Evolutionary conservation across 2,113 vertebrate genomes (phyloP).

Genomic region (Onychorhynchus coronatus): DNA sequence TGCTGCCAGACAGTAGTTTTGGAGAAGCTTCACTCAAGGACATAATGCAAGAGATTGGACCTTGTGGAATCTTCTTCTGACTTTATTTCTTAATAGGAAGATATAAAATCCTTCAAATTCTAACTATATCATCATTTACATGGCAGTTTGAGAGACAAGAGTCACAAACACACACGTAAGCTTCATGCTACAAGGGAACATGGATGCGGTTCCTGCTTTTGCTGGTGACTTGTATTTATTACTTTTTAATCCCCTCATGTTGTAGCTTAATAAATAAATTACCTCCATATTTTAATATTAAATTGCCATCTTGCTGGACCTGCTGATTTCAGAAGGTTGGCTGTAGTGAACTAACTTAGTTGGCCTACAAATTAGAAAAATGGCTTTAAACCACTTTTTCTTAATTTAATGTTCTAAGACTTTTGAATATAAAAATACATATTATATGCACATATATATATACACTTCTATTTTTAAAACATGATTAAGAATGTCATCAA

Average conservation of each 20-base stretch:
- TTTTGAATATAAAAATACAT: neutral
- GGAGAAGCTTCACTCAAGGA: neutral
- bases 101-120: neutral
- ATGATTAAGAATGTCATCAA: neutral
- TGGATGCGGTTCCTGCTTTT: neutral
- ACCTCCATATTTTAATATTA: neutral
- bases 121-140: neutral
- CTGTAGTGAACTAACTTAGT: neutral
- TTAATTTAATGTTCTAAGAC: neutral
- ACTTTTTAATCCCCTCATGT: neutral
- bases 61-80: neutral
- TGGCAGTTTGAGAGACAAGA: neutral
- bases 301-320: neutral
- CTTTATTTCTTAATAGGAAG: neutral
- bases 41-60: neutral
- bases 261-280: neutral
- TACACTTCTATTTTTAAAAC: neutral
- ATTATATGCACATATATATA: neutral
- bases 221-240: neutral
- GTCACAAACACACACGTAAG: rapidly evolving
- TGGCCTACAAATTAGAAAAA: neutral
- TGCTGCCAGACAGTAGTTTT: neutral
- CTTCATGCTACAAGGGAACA: rapidly evolving
- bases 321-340: neutral
- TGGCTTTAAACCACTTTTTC: neutral